phyloP scores from a whole-genome alignment of 2,797 vertebrate genomes.

The Vultur gryphus region DNA sequence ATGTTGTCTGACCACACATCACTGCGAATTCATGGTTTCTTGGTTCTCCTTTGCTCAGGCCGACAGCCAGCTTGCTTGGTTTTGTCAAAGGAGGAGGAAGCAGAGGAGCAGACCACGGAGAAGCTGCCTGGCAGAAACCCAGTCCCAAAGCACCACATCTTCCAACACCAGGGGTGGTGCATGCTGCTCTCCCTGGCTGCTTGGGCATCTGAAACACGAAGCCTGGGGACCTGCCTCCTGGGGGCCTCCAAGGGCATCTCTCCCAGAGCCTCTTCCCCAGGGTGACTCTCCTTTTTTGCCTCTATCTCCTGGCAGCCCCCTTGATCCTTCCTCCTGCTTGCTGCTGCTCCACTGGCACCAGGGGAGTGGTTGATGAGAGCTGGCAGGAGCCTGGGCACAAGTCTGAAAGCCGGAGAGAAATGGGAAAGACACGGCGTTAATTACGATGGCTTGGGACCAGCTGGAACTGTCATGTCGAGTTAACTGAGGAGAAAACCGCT shows the following conservation, averaged over 20 bases:
- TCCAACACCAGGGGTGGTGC: accelerated
- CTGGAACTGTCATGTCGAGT: conserved; percentile 46
- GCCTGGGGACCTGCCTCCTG: not conserved
- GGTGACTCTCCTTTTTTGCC: not conserved
- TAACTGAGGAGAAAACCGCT: conserved; percentile 71
- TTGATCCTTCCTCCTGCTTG: not conserved
- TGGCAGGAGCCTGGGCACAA: not conserved
- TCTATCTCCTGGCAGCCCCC: not conserved
- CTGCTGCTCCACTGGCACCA: not conserved
- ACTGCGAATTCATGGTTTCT: not conserved
- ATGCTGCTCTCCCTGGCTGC: not conserved
- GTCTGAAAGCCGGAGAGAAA: not conserved
- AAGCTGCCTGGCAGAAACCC: not conserved
- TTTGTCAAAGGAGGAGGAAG: not conserved
- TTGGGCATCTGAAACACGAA: not conserved
- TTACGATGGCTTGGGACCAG: conserved; percentile 36
- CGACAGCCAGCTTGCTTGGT: not conserved
- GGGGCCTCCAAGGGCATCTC: not conserved
- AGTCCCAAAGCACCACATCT: not conserved
- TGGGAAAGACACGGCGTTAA: not conserved
- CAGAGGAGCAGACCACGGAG: not conserved
- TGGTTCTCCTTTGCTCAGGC: not conserved
- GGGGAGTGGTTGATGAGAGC: not conserved
- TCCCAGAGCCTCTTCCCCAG: not conserved
- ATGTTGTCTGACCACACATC: not conserved